These are phyloP conservation scores for Cephus cinctus DNA, from an alignment of 1,140 invertebrate genomes.

Conservation along the genomic window DNA sequence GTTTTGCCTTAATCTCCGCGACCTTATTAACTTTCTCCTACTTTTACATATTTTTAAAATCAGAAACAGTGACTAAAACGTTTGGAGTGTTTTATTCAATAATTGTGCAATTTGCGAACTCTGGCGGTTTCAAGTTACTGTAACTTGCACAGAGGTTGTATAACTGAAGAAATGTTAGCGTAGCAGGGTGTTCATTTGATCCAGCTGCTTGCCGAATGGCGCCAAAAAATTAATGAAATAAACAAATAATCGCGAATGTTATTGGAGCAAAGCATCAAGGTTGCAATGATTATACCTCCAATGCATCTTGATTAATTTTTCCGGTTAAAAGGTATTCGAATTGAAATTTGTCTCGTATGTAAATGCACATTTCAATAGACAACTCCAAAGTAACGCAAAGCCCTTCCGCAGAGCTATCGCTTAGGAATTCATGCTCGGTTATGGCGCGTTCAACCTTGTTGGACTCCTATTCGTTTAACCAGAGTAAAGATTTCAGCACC, in stretches of 20 bases:
- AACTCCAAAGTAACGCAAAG: background rate
- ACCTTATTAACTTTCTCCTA: background rate
- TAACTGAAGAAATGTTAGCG: conserved; percentile 2
- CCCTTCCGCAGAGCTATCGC: background rate
- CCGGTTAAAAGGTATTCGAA: background rate
- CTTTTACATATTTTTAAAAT: background rate
- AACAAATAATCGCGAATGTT: background rate
- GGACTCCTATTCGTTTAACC: background rate
- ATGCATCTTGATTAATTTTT: background rate
- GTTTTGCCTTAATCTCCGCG: background rate
- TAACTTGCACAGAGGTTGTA: background rate
- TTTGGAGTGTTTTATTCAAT: conserved; percentile 1
- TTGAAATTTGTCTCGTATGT: background rate
- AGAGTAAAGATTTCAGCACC: background rate
- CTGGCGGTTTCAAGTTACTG: conserved; percentile 8
- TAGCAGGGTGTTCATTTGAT: conserved; percentile 4
- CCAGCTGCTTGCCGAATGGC: background rate
- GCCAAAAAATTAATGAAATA: conserved; percentile 5
- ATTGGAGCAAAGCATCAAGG: background rate
- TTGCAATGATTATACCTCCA: background rate
- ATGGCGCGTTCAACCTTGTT: background rate
- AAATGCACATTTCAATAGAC: background rate
- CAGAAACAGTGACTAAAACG: background rate
- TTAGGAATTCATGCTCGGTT: background rate
- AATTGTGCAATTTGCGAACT: conserved; percentile 6